Percentiles rank a stretch among this genome's conserved stretches.
Evolutionary conservation across 2,888 invertebrate species (phyloP).

Genomic region (Thalpophila matura): DNA sequence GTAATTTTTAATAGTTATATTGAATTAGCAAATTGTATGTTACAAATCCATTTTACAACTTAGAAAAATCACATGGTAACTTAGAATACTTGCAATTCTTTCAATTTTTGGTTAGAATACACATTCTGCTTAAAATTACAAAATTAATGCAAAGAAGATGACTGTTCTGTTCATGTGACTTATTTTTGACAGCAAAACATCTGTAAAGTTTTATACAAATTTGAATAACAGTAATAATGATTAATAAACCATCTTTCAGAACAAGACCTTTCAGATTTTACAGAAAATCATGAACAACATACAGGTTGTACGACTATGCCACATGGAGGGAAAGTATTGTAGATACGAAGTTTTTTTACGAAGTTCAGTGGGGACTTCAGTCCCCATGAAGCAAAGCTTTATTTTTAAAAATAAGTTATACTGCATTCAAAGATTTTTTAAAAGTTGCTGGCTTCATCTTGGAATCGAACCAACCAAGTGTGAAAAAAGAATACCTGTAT

Average conservation of each 20-base stretch:
- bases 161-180: background rate
- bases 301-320: too few species aligned
- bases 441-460: too few species aligned
- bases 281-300: too few species aligned
- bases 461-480: too few species aligned
- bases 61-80: background rate
- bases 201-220: background rate
- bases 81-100: background rate
- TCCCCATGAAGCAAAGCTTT: too few species aligned
- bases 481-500: too few species aligned
- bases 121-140: background rate
- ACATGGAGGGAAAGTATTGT: too few species aligned
- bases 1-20: background rate
- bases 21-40: background rate
- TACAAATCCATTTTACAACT: background rate
- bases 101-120: background rate
- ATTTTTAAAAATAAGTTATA: too few species aligned
- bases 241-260: slow-evolving; percentile 1
- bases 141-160: background rate
- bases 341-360: too few species aligned
- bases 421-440: too few species aligned
- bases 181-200: background rate
- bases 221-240: background rate
- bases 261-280: background rate
- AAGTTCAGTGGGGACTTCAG: too few species aligned